Evolutionary conservation across 2,888 invertebrate genomes (phyloP), one percentile per base, ranked within the genome.

Genomic region (Monochamus alternatus): DNA sequence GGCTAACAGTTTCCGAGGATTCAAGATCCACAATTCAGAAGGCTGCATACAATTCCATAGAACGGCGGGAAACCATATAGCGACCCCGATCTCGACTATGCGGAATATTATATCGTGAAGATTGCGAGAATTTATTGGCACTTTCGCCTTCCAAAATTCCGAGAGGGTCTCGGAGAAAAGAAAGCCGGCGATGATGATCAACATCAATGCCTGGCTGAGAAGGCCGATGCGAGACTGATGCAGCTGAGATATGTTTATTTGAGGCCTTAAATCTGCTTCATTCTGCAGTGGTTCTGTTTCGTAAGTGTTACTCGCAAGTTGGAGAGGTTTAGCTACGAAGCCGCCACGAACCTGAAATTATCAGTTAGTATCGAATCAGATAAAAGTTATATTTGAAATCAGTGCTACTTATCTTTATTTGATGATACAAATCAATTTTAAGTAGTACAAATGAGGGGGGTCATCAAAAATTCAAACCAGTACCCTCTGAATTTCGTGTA

Each of bases 31-130:
- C 79, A 98, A 90, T 88, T 96, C 94, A 88, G 97, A 96, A 66
- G 97, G 97, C 88, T 95, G 95, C 93, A 97, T 96, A 82, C 96
- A 97, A 90, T 98, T 98, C 98, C 98, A 98, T 81, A 98, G 91
- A 70, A 97, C 97, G 88, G 97, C 97, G 47, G 97, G 97, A 90
- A 97, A 98, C 97, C 97, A 98, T 86, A 98, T 90, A 83, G 96
- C 96, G 75, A 97, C 97, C 8, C 97, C 97, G 84, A 97, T 95
- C 91, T 98, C 98, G 65, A 95, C 96, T 71, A 96, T 91, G 5
- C 97, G 94, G 90, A 97, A 97, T 81, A 97, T 94, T 82, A 97
- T 91, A 89, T 97, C 97, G 90, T 97, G 96, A 93, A 96, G 96
- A 90, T 97, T 97, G 85, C 97, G 94, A 32, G 96, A 96, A 83